A percentile compares a stretch with the other conserved stretches of the same genome.
These are phyloP conservation scores for Ceriagrion tenellum DNA, from an alignment of 2,888 invertebrate species.

Conservation along the genomic window DNA sequence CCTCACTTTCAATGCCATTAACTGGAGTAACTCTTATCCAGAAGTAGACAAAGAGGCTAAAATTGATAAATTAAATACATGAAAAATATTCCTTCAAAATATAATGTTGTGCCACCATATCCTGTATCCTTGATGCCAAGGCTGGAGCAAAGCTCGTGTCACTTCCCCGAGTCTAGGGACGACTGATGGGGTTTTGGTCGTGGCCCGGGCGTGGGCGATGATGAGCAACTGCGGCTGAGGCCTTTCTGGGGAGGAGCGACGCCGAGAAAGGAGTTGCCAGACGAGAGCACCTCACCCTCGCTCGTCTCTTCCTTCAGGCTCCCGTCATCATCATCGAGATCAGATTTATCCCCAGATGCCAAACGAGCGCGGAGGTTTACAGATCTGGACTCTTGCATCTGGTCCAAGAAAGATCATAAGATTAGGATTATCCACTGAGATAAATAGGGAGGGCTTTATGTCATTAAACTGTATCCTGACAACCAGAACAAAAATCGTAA, in stretches of 20 bases:
- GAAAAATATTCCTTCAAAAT: slow-evolving; percentile 14
- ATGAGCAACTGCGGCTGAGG: slow-evolving; percentile 78
- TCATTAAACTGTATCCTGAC: too few species aligned
- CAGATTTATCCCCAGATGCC: slow-evolving; percentile 57
- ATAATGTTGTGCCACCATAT: slow-evolving; percentile 12
- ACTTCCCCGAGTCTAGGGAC: slow-evolving; percentile 54
- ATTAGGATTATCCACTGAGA: too few species aligned
- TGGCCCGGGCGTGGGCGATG: slow-evolving; percentile 77
- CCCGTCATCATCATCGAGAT: slow-evolving; percentile 51
- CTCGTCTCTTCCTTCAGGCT: not conserved
- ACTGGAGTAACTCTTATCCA: not conserved
- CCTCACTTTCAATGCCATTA: not conserved
- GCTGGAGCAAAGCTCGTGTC: not conserved
- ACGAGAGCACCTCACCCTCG: not conserved
- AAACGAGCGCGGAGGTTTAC: slow-evolving; percentile 33
- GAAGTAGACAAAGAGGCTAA: not conserved
- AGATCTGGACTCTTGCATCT: not conserved
- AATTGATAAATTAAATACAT: not conserved
- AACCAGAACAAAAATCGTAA: too few species aligned
- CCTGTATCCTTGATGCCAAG: slow-evolving; percentile 19
- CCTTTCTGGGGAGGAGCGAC: slow-evolving; percentile 70
- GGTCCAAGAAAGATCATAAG: not conserved
- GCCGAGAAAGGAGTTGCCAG: slow-evolving; percentile 30
- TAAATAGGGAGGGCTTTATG: too few species aligned
- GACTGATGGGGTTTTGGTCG: slow-evolving; percentile 42